Percentiles rank a stretch among this genome's conserved stretches.
These are phyloP conservation scores for Megalopta genalis DNA, from an alignment of 1,140 invertebrate genomes.

Conservation along the genomic window DNA sequence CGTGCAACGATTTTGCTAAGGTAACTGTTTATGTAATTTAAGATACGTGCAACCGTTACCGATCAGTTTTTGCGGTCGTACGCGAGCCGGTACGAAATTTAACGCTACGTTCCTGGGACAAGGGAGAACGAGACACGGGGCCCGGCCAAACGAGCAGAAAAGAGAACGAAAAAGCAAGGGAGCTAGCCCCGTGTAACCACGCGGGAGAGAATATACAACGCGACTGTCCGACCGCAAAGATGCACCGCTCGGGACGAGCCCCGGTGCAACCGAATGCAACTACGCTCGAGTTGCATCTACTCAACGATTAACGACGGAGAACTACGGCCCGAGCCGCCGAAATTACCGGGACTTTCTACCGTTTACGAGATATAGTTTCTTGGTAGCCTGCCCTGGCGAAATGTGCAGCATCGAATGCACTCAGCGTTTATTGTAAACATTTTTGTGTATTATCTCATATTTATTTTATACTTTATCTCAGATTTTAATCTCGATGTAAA, in stretches of 20 bases:
- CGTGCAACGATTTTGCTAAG: slow-evolving; percentile 24
- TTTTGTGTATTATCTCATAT: too few species aligned
- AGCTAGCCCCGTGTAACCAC: neutral
- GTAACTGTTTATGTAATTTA: slow-evolving; percentile 42
- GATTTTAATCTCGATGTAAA: too few species aligned
- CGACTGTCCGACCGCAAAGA: slow-evolving; percentile 70
- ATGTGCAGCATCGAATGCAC: too few species aligned
- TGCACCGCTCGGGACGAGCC: slow-evolving; percentile 68
- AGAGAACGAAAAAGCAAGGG: slow-evolving; percentile 15
- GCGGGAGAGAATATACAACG: slow-evolving; percentile 52
- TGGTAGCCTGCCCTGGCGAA: too few species aligned
- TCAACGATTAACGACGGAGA: neutral
- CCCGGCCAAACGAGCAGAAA: too few species aligned
- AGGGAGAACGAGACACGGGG: neutral
- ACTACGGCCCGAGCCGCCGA: too few species aligned
- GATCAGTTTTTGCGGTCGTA: slow-evolving; percentile 31
- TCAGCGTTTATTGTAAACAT: too few species aligned
- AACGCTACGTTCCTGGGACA: slow-evolving; percentile 33
- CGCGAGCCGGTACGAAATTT: slow-evolving; percentile 30
- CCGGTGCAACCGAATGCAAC: slow-evolving; percentile 46
- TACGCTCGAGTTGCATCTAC: slow-evolving; percentile 31
- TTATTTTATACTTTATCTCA: too few species aligned
- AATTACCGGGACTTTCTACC: too few species aligned
- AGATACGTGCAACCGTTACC: slow-evolving; percentile 38
- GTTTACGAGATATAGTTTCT: too few species aligned